phyloP scores from a whole-genome alignment of 2,888 invertebrate genomes.

The Sepiola atlantica region DNA sequence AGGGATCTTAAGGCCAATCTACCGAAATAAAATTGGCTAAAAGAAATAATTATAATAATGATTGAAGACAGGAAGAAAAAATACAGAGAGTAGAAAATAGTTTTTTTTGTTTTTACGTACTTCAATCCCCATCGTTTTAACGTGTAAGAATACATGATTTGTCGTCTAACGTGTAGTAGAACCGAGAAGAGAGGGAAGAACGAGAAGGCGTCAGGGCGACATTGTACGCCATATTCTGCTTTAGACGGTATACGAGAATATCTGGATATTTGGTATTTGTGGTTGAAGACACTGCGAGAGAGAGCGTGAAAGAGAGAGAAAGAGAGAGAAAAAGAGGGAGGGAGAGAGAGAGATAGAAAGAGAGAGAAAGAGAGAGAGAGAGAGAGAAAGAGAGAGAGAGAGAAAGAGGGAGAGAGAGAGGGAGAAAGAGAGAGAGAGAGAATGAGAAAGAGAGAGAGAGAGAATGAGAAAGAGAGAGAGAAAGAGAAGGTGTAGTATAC shows the following conservation, averaged over 20 bases:
- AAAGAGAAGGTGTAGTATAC: too few species aligned
- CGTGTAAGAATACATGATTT: not conserved
- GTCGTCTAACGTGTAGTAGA: not conserved
- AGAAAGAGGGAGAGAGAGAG: not conserved
- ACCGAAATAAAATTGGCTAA: not conserved
- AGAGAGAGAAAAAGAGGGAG: not conserved
- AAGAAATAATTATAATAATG: not conserved
- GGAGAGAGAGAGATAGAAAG: not conserved
- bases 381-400: not conserved
- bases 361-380: not conserved
- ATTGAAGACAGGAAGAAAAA: not conserved
- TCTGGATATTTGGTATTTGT: not conserved
- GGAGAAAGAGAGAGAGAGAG: not conserved
- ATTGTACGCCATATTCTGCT: not conserved
- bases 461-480: not conserved
- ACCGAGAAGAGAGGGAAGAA: not conserved
- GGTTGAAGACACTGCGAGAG: not conserved
- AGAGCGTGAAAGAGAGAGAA: not conserved
- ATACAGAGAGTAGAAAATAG: not conserved
- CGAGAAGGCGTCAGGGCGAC: not conserved
- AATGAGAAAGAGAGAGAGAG: not conserved
- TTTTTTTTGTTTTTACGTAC: not conserved
- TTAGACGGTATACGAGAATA: not conserved
- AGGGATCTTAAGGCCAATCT: not conserved
- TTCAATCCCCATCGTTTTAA: slow-evolving; percentile 8